Evolutionary conservation across 1,140 invertebrate genomes (phyloP).

Genomic region (Drosophila mojavensis): DNA sequence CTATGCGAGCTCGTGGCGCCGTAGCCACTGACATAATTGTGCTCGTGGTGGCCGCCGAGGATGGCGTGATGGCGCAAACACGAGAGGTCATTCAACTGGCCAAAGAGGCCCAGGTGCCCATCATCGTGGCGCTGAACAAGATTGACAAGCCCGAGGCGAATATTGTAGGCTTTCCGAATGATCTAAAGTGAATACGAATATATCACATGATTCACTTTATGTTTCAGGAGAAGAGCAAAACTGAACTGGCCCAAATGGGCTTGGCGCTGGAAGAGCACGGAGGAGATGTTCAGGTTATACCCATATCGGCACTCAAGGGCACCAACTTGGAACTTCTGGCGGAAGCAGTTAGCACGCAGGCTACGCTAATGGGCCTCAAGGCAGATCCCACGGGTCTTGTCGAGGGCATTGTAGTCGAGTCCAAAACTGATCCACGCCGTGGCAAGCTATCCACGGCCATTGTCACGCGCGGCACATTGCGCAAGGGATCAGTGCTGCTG

Average conservation of each 20-base stretch:
- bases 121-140: constrained; percentile 99
- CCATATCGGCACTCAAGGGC: constrained; percentile 95
- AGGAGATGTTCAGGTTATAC: constrained; percentile 96
- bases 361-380: constrained; percentile 94
- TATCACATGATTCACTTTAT: neutral
- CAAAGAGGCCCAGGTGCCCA: constrained; percentile 92
- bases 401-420: constrained; percentile 96
- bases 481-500: constrained; percentile 92
- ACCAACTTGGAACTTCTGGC: constrained; percentile 92
- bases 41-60: constrained; percentile 98
- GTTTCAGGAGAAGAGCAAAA: constrained; percentile 89
- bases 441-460: constrained; percentile 95
- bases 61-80: constrained; percentile 99
- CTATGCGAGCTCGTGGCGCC: constrained; percentile 96
- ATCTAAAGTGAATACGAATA: neutral
- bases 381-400: constrained; percentile 92
- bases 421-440: constrained; percentile 88
- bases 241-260: constrained; percentile 90
- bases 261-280: constrained; percentile 94
- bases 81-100: constrained; percentile 92
- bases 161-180: constrained; percentile 87
- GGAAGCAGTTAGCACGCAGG: constrained; percentile 93
- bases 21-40: constrained; percentile 97
- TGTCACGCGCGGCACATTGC: constrained; percentile 95
- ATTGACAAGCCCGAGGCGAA: constrained; percentile 96